Evolutionary conservation across 2,113 vertebrate species (phyloP).

Genomic region (Marmota flaviventris): DNA sequence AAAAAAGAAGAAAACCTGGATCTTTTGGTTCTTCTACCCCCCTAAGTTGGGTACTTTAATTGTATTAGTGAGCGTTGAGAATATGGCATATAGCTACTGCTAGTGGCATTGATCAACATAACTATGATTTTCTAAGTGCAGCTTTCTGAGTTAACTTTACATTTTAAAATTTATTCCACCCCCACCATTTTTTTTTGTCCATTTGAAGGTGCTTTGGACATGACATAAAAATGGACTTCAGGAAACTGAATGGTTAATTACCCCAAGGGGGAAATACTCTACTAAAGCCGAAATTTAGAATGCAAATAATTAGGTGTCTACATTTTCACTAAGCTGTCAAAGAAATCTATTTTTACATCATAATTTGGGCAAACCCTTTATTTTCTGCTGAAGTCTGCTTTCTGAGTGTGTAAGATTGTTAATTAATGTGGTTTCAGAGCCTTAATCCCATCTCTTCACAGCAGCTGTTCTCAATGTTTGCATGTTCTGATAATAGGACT

Average conservation of each 20-base stretch:
- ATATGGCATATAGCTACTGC: background rate
- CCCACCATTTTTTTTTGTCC: background rate
- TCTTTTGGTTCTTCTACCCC: background rate
- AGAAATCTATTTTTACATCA: constrained; percentile 21
- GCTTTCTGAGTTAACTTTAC: background rate
- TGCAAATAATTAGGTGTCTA: constrained; percentile 10
- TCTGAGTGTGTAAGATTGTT: constrained; percentile 22
- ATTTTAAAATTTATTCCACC: background rate
- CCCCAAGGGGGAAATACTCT: background rate
- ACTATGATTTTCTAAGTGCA: constrained; percentile 14
- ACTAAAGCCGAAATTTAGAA: background rate
- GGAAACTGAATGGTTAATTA: constrained; percentile 54
- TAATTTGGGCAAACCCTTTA: constrained; percentile 11
- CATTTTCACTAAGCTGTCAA: constrained; percentile 55
- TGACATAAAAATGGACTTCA: constrained; percentile 42
- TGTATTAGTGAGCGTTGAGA: background rate
- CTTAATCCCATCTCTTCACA: background rate
- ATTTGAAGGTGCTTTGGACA: constrained; percentile 53
- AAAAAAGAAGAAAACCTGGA: background rate
- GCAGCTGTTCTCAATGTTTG: constrained; percentile 37
- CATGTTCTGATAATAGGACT: constrained; percentile 4
- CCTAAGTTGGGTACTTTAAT: background rate
- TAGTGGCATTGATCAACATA: background rate
- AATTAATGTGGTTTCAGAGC: constrained; percentile 43
- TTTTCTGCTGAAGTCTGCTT: constrained; percentile 56